Base-by-base conservation (phyloP, 2,888 invertebrate species). In the Eledona agricola region DNA sequence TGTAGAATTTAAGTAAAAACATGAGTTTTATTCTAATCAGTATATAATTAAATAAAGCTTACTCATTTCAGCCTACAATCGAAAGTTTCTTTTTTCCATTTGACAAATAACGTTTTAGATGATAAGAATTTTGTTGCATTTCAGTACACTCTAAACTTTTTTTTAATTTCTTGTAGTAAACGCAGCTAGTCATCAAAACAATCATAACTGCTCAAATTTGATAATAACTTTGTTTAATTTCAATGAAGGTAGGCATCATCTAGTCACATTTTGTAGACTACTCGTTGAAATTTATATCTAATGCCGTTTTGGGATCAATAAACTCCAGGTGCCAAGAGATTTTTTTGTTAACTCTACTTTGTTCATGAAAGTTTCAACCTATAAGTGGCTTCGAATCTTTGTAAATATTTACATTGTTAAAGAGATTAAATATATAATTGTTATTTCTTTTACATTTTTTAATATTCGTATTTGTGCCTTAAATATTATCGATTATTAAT, bases 401-500 rank as follows among this genome's bases (percentile, higher is more conserved):
- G 49, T 50, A 50, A 50, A 50, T 50, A 50, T 50, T 32, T 38
- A 50, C 40, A 40, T 40, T 50, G 49, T 50, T 50, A 11, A 37
- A 37, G 26, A 13, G 17, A 46, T 46, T 28, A 10, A 28, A 40
- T 46, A 51, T 42, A 3, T 23, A 22, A 26, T 50, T 42, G 25
- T 35, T 42, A 19, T 28, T 35, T 43, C 17, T 15, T 38, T 38
- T 15, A 40, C 23, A 15, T 42, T 37, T 34, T 17, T 43, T 49
- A 65, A 63, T 60, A 63, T 65, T 65, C 62, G 60, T 60, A 61
- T 45, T 58, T 54, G 63, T 65, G 65, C 63, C 60, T 62, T 65
- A 58, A 45, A 28, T 47, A 38, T n/a, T n/a, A 28, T 37, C 7
- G 13, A 45, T 51, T 26, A 47, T 42, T n/a, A n/a, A n/a, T n/a